These are phyloP conservation scores for Zosterops hypoxanthus DNA, from an alignment of 2,113 vertebrate species.

Conservation along the genomic window DNA sequence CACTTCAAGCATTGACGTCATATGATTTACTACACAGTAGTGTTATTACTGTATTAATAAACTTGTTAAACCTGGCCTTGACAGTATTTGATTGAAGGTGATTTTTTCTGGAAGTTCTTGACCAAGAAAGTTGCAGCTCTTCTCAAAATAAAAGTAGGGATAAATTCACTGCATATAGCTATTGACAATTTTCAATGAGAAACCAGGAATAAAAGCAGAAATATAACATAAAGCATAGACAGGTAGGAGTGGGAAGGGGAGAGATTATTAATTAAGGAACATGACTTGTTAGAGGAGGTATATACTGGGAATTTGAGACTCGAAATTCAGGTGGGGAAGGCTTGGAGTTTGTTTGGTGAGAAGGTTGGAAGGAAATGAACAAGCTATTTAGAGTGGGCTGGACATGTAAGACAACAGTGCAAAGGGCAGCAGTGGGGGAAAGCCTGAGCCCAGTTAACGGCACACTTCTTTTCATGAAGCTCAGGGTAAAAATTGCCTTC, in stretches of 20 bases:
- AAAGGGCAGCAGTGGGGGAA: neutral
- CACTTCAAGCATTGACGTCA: neutral
- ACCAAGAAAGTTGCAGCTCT: neutral
- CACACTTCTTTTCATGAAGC: neutral
- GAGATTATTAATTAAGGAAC: neutral
- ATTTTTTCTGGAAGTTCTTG: neutral
- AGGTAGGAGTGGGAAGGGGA: neutral
- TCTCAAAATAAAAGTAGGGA: neutral
- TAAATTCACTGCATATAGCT: neutral
- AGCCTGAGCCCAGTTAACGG: neutral
- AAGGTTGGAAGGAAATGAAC: neutral
- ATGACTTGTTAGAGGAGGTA: neutral
- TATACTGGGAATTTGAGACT: neutral
- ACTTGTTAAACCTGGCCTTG: neutral
- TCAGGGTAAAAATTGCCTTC: neutral
- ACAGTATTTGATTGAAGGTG: neutral
- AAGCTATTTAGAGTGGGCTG: neutral
- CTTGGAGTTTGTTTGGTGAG: neutral
- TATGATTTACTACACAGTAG: neutral
- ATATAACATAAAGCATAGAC: neutral
- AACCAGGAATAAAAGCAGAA: neutral
- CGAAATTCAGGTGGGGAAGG: neutral
- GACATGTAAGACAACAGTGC: neutral
- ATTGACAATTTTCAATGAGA: neutral
- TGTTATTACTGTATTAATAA: neutral